Evolutionary conservation across 2,113 vertebrate genomes (phyloP), one percentile per base, ranked within the genome.

Genomic region (Ornithorhynchus anatinus): DNA sequence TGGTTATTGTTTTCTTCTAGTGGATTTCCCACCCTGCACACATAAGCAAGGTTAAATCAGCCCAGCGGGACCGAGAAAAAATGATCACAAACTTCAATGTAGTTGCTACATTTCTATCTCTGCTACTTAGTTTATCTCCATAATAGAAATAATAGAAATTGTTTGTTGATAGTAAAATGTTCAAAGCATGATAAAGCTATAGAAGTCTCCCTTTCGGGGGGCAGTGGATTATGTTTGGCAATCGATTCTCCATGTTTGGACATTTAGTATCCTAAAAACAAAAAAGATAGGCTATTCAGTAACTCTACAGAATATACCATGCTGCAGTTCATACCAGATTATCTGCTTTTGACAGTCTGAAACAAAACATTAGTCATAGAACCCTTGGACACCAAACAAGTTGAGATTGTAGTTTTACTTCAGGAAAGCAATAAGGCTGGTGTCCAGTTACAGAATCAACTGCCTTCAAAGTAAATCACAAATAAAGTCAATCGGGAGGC

Each of bases 151-250:
- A n/a, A n/a, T n/a, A n/a, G n/a, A n/a, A n/a, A n/a, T n/a, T n/a
- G n/a, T n/a, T n/a, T n/a, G n/a, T n/a, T n/a, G n/a, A n/a, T n/a
- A n/a, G n/a, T n/a, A n/a, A n/a, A n/a, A n/a, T n/a, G n/a, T n/a
- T n/a, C n/a, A n/a, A n/a, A n/a, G n/a, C n/a, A 29, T 7, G 47
- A 29, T 14, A 50, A 9, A 29, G 57, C 43, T 69, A 62, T 20
- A 77, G 77, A 77, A 54, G 50, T 66, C 57, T 60, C 48, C 66
- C 79, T 60, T 62, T 53, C 65, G 50, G 80, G 69, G 43, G 70
- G 75, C 48, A 68, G 75, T 74, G 50, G 74, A 84, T 80, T 75
- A 76, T 77, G 72, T 66, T 80, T 76, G 10, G 1, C 79, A 84
- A 43, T 44, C 47, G 74, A 69, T 70, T 63, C 37, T 85, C n/a